Percentiles rank a stretch among this genome's conserved stretches.
phyloP scores from a whole-genome alignment of 1,140 invertebrate species.

The Drosophila pandora region DNA sequence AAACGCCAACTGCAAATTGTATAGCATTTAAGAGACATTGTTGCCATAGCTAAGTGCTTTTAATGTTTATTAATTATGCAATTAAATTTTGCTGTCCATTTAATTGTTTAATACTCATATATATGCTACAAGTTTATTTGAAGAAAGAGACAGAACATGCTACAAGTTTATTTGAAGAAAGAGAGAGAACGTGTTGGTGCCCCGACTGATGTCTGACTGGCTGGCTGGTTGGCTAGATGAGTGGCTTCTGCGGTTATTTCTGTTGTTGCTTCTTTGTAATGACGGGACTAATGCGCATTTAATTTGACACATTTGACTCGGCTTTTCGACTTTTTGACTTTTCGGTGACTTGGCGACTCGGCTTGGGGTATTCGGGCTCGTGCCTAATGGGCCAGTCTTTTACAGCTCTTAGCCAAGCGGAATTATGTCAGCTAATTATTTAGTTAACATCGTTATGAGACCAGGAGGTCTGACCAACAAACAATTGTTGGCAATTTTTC shows the following conservation, averaged over 20 bases:
- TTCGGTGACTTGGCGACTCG: constrained; percentile 27
- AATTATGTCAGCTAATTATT: constrained; percentile 82
- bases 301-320: constrained; percentile 80
- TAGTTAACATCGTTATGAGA: constrained; percentile 69
- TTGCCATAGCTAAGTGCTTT: constrained; percentile 78
- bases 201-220: too few relatives aligned
- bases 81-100: constrained; percentile 77
- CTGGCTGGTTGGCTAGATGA: neutral
- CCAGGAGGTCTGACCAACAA: constrained; percentile 25
- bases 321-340: constrained; percentile 60
- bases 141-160: neutral
- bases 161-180: constrained; percentile 2
- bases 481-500: constrained; percentile 79
- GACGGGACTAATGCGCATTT: constrained; percentile 79
- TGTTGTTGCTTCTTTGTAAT: constrained; percentile 53
- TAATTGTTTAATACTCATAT: constrained; percentile 69
- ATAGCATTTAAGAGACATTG: constrained; percentile 69
- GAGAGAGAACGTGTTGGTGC: neutral
- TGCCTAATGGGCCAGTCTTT: constrained; percentile 68
- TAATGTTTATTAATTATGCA: constrained; percentile 82
- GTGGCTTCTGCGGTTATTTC: constrained; percentile 23
- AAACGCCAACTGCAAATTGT: constrained; percentile 71
- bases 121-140: constrained; percentile 4
- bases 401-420: constrained; percentile 64
- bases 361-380: constrained; percentile 29